Evolutionary conservation across 1,140 invertebrate species (phyloP).

Genomic region (Armadillidium nasatum): DNA sequence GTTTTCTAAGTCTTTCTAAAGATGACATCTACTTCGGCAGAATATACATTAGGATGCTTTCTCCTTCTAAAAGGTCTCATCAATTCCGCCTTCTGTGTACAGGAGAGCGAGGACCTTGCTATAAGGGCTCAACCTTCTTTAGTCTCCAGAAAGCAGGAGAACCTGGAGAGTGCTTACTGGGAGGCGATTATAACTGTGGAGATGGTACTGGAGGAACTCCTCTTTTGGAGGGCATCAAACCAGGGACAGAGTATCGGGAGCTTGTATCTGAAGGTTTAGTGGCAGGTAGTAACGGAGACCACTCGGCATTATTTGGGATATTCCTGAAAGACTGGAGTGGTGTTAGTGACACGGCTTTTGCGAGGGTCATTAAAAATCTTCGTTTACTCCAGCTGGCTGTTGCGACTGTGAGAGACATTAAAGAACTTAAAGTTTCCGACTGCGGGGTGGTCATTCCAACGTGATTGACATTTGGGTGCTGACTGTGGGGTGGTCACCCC

Average conservation of each 20-base stretch:
- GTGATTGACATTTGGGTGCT: neutral
- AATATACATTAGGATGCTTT: conserved; percentile 23
- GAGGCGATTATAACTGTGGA: conserved; percentile 25
- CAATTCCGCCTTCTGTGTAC: conserved; percentile 30
- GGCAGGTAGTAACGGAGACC: conserved; percentile 27
- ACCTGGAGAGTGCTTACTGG: conserved; percentile 26
- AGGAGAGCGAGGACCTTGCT: conserved; percentile 28
- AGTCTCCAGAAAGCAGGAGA: conserved; percentile 27
- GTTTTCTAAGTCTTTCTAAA: neutral
- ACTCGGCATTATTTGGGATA: conserved; percentile 26
- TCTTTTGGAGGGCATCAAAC: conserved; percentile 20
- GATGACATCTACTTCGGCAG: conserved; percentile 16
- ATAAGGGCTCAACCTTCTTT: conserved; percentile 21
- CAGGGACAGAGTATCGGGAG: conserved; percentile 22
- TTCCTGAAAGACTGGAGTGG: conserved; percentile 27
- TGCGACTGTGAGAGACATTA: conserved; percentile 14
- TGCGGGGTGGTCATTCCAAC: conserved; percentile 23
- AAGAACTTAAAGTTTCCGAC: conserved; percentile 21
- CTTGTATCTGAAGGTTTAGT: conserved; percentile 24
- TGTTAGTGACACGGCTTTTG: conserved; percentile 27
- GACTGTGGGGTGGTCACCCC: conserved; percentile 25
- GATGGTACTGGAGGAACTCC: conserved; percentile 26
- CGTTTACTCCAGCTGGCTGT: conserved; percentile 20
- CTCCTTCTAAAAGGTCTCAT: conserved; percentile 17
- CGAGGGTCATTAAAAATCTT: conserved; percentile 27